Evolutionary conservation across 2,888 invertebrate species (phyloP).

Genomic region (Merodon equestris): DNA sequence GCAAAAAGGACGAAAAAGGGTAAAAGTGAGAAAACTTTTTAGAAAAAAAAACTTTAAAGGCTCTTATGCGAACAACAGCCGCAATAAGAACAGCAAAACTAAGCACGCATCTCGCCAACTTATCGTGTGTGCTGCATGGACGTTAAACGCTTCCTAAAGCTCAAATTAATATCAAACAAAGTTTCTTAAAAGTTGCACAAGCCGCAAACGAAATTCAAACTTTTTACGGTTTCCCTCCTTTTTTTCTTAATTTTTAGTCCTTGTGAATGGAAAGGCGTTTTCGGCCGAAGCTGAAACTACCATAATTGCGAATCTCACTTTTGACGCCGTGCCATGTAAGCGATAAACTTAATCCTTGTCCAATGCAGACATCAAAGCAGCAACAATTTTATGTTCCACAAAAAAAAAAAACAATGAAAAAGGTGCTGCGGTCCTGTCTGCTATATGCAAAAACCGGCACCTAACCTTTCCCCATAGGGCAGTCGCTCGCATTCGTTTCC

Average conservation of each 20-base stretch:
- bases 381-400: neutral
- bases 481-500: neutral
- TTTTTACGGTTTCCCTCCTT: neutral
- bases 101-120: no score
- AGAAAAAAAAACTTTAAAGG: no score
- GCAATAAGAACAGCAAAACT: neutral
- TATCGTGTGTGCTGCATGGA: neutral
- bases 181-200: constrained; percentile 14
- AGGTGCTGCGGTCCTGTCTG: neutral
- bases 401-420: no score
- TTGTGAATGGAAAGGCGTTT: neutral
- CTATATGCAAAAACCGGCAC: constrained; percentile 21
- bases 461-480: constrained; percentile 20
- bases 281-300: neutral
- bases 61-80: no score
- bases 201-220: constrained; percentile 32
- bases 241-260: neutral
- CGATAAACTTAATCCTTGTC: constrained; percentile 25
- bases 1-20: neutral
- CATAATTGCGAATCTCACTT: constrained; percentile 29
- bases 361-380: constrained; percentile 25
- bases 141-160: constrained; percentile 17
- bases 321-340: constrained; percentile 7
- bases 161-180: constrained; percentile 39
- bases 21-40: no score